phyloP scores from a whole-genome alignment of 2,888 invertebrate genomes.

The Electrophaes corylata region DNA sequence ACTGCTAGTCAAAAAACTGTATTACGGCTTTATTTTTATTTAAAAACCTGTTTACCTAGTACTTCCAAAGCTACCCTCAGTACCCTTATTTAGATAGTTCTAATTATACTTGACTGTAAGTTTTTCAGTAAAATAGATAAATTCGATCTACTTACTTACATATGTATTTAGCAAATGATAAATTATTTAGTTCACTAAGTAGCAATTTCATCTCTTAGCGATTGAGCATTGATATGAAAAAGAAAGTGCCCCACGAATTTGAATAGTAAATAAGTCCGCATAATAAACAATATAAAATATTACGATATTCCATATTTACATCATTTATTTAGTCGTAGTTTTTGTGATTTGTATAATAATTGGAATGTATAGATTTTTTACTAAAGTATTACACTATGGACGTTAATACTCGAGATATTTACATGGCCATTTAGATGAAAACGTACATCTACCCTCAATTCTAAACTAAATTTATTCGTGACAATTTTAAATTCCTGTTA shows the following conservation, averaged over 20 bases:
- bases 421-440: slow-evolving; percentile 35
- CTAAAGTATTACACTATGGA: slow-evolving; percentile 45
- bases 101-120: not conserved
- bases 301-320: slow-evolving; percentile 63
- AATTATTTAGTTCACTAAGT: slow-evolving; percentile 46
- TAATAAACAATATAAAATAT: slow-evolving; percentile 38
- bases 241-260: slow-evolving; percentile 79
- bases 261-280: slow-evolving; percentile 70
- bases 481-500: too few species aligned
- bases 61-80: too few species aligned
- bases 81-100: too few species aligned
- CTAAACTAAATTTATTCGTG: too few species aligned
- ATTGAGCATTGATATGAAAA: slow-evolving; percentile 42
- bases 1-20: too few species aligned
- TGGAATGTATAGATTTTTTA: slow-evolving; percentile 65
- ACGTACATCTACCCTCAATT: not conserved
- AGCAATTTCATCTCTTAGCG: slow-evolving; percentile 45
- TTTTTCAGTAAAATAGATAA: not conserved
- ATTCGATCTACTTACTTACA: not conserved
- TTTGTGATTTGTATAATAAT: slow-evolving; percentile 65
- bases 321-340: slow-evolving; percentile 67
- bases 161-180: not conserved
- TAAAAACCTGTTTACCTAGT: too few species aligned
- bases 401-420: slow-evolving; percentile 37
- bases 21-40: too few species aligned